These are phyloP conservation scores for Pteronura brasiliensis DNA, from an alignment of 2,113 vertebrate genomes.

Conservation along the genomic window DNA sequence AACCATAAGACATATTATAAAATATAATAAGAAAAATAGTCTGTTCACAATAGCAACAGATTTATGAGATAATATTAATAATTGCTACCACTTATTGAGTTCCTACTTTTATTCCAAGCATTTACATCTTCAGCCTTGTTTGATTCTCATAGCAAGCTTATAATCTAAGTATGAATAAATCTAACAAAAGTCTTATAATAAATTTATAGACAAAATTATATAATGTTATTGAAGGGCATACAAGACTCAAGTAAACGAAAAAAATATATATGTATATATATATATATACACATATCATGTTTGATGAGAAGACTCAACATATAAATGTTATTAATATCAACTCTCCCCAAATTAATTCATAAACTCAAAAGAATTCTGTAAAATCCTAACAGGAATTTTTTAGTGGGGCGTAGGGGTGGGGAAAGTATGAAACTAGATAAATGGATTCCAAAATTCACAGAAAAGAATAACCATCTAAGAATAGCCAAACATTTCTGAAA, in stretches of 20 bases:
- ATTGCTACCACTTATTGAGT: background rate
- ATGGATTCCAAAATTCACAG: background rate
- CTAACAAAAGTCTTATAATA: background rate
- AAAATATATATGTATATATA: background rate
- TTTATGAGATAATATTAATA: background rate
- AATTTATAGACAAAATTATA: background rate
- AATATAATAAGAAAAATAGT: background rate
- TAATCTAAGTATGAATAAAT: background rate
- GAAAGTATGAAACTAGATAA: background rate
- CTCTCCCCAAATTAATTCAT: background rate
- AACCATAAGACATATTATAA: background rate
- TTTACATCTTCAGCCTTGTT: background rate
- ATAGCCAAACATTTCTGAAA: background rate
- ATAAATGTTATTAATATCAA: background rate
- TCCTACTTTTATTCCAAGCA: background rate
- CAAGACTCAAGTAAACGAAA: background rate
- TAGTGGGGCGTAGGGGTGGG: too few relatives aligned
- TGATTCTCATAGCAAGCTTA: background rate
- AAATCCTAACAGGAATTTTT: background rate
- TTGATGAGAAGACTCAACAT: background rate
- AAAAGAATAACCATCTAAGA: background rate
- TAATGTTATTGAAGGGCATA: background rate
- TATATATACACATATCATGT: background rate
- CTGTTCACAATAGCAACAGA: background rate
- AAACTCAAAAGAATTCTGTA: background rate